Base-by-base conservation (phyloP, 2,113 vertebrate species). In the Etheostoma cragini region DNA sequence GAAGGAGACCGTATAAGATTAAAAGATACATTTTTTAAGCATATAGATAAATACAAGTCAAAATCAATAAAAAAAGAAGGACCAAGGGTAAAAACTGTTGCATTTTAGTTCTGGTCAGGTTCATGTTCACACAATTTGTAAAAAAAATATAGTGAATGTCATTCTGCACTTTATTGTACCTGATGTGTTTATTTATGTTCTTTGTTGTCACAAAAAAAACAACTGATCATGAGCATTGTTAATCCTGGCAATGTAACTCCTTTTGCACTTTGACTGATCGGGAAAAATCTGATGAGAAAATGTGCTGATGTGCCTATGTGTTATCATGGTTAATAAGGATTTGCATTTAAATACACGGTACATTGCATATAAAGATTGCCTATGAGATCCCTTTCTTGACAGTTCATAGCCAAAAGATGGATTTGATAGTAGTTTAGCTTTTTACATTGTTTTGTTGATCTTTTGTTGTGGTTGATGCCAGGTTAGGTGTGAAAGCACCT, bases 1-100 rank as follows among this genome's bases (percentile, higher is more conserved):
- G 89, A 81, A 87, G 38, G 26, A 26, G 76, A 11, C 4, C 69
- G 50, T 1, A 56, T 72, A 2, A 58, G 47, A 50, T 63, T 13
- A 12, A 58, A 6, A 58, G 5, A 72, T 57, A 65, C 5, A 16
- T 58, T 47, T 65, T 26, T 26, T 8, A 17, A 21, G 46, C 8
- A 66, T 19, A 2, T 11, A 46, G n/a, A 61, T 61, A 42, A 42
- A 42, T 8, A 42, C 38, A 42, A 42, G 38, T 42, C 38, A 11
- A 10, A 42, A 10, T 42, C 49, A 21, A n/a, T n/a, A 21, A 53
- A 30, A 30, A 30, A 30, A 58, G 22, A 24, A 57, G 13, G 54
- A 57, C 5, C 54, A 8, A 15, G 50, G 19, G 54, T 26, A 13
- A 14, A 19, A 49, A 49, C 17, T 16, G 0, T 16, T 15, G 47